phyloP scores from a whole-genome alignment of 2,888 invertebrate genomes.

The Zhuqinia jingwanae region DNA sequence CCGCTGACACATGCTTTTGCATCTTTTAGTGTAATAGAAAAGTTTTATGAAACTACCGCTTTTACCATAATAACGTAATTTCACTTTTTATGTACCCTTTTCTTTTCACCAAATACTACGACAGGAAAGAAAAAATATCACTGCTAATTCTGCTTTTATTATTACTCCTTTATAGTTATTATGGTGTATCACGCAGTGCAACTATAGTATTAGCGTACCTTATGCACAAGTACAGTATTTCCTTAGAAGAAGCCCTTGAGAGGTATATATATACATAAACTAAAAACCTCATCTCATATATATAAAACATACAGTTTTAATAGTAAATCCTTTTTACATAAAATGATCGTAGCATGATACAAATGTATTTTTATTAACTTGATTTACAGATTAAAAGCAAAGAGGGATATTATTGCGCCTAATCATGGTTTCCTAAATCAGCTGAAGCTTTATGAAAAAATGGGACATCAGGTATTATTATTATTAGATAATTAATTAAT shows the following conservation, averaged over 20 bases:
- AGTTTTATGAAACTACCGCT: not conserved
- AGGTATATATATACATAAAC: slow-evolving; percentile 79
- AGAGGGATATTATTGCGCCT: slow-evolving; percentile 83
- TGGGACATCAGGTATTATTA: too few relatives aligned
- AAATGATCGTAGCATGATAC: not conserved
- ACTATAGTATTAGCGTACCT: slow-evolving; percentile 92
- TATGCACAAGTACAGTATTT: slow-evolving; percentile 91
- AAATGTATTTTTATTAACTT: not conserved
- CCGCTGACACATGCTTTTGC: too few relatives aligned
- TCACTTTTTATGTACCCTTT: not conserved
- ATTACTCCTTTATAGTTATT: slow-evolving; percentile 84
- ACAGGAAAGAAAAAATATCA: slow-evolving; percentile 11
- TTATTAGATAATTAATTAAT: too few relatives aligned
- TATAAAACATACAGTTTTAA: not conserved
- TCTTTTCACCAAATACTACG: not conserved
- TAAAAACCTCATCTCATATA: slow-evolving; percentile 1
- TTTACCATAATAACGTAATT: not conserved
- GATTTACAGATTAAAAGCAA: slow-evolving; percentile 66
- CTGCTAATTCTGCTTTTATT: slow-evolving; percentile 40
- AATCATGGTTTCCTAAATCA: slow-evolving; percentile 92
- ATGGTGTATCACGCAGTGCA: slow-evolving; percentile 94
- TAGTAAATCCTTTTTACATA: not conserved
- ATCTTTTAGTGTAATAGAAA: not conserved
- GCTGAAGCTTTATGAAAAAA: slow-evolving; percentile 88
- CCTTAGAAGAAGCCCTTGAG: slow-evolving; percentile 87